A percentile compares a stretch with the other conserved stretches of the same genome.
Evolutionary conservation across 1,140 invertebrate genomes (phyloP).

Genomic region (Steinernema khuongi): DNA sequence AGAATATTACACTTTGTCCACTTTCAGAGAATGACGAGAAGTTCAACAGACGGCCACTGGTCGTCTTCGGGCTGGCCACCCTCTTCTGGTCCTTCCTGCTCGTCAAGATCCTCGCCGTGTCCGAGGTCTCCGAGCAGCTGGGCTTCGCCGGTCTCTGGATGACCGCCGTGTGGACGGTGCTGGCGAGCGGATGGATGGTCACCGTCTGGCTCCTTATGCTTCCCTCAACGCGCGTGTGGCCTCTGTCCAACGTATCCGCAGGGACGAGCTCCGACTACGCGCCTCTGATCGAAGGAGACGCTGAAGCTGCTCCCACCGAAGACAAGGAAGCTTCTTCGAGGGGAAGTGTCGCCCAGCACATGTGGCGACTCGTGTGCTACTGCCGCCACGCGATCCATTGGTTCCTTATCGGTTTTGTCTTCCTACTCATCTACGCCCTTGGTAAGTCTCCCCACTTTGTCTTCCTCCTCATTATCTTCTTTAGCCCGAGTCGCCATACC

Average conservation of each 20-base stretch:
- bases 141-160: constrained; percentile 24
- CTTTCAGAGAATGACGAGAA: not conserved
- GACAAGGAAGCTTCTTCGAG: not conserved
- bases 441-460: constrained; percentile 29
- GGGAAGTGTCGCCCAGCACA: not conserved
- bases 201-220: constrained; percentile 19
- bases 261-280: constrained; percentile 5
- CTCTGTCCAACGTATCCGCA: not conserved
- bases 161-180: constrained; percentile 4
- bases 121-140: constrained; percentile 23
- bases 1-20: too few species aligned
- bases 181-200: constrained; percentile 11
- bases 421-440: constrained; percentile 40
- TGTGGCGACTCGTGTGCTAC: constrained; percentile 19
- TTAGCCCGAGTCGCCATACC: constrained; percentile 47
- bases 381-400: constrained; percentile 30
- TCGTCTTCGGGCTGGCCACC: not conserved
- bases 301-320: not conserved
- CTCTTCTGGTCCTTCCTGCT: constrained; percentile 10
- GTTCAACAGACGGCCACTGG: not conserved
- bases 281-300: constrained; percentile 16
- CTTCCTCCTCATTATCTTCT: constrained; percentile 24
- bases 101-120: constrained; percentile 34
- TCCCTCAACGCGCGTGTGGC: not conserved
- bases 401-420: constrained; percentile 40